Evolutionary conservation across 2,113 vertebrate genomes (phyloP), one percentile per base, ranked within the genome.

Genomic region (Clinocottus analis): DNA sequence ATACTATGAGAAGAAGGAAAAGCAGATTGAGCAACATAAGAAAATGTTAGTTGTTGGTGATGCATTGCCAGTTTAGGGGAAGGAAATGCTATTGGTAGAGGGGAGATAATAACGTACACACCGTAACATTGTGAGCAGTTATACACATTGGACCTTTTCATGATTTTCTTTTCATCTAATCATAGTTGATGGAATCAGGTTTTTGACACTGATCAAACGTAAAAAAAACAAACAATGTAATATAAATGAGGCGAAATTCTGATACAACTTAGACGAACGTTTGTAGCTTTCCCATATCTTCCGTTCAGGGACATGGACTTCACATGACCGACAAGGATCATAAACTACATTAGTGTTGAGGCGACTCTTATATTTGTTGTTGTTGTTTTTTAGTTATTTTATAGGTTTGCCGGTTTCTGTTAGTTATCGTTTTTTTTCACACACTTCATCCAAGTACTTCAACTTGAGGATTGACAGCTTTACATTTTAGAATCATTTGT

Each of bases 11-110:
- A 99, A 99, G 91, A 99, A 99, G 80, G 97, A 99, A 59, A 99
- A 99, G 83, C 98, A 99, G 88, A 99, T 99, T 59, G 98, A 99
- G 72, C 98, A 99, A 61, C 97, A 99, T 47, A 99, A 98, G 94
- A 99, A 99, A 94, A 98, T 99, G 98, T 99, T 85, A 95, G 95
- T 49, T 25, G 5, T 2, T 29, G 7, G 19, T 19, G 39, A 21
- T 31, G 12, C 17, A 4, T 23, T 12, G 5, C 1, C 23, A 31
- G 41, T 68, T 25, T 29, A 23, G 41, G 37, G 9, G 19, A 47
- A 33, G 9, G 12, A 7, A 16, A 56, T 23, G 5, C 25, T 1
- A 13, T 31, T 37, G 21, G n/a, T 16, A 1, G 47, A 51, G 12
- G 1, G 21, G 21, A 12, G 16, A 39, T 23, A 23, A n/a, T n/a